These are phyloP conservation scores for Herpetotheres cachinnans DNA, from an alignment of 2,113 vertebrate genomes.

Conservation along the genomic window DNA sequence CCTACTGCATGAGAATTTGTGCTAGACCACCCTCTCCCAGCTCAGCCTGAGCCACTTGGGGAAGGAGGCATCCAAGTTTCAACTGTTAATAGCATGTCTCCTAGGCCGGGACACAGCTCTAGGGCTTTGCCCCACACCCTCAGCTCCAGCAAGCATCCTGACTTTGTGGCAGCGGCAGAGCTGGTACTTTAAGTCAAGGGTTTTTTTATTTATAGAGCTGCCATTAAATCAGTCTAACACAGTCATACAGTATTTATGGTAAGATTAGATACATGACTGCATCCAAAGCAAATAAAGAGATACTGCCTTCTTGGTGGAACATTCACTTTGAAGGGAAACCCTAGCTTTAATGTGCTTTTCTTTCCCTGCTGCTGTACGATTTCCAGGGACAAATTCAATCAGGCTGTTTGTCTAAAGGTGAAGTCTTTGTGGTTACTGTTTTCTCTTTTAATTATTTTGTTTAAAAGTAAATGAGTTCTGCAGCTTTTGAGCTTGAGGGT, in stretches of 20 bases:
- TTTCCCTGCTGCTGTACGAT: neutral
- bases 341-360: neutral
- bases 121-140: neutral
- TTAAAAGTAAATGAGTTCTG: constrained; percentile 31
- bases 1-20: neutral
- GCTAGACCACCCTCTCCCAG: neutral
- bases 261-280: constrained; percentile 1
- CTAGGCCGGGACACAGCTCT: neutral
- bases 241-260: constrained; percentile 20
- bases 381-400: constrained; percentile 24
- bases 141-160: neutral
- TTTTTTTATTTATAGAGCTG: neutral
- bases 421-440: neutral
- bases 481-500: constrained; percentile 18
- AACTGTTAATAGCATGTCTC: neutral
- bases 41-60: neutral
- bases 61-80: neutral
- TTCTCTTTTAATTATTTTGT: constrained; percentile 32
- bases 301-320: neutral
- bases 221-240: constrained; percentile 4
- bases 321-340: neutral
- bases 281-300: neutral
- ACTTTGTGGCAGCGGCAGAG: neutral
- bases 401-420: constrained; percentile 17
- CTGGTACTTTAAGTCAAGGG: neutral